Conservation (phyloP, 2,113 vertebrate genomes). For the Smithornis capensis region DNA sequence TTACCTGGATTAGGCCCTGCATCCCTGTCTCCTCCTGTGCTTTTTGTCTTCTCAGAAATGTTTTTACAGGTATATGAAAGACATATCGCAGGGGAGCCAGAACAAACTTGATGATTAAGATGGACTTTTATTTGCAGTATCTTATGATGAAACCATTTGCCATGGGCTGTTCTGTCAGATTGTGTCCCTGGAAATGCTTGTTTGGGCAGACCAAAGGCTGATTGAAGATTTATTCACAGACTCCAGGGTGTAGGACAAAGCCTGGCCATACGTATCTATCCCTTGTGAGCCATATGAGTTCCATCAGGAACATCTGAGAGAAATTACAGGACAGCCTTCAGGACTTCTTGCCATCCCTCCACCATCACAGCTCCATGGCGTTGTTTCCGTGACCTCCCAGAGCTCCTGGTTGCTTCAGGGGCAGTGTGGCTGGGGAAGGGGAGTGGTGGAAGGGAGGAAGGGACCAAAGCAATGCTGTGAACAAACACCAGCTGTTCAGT, state of each 20-base stretch:
- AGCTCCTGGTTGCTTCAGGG: background rate
- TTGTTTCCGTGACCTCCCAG: background rate
- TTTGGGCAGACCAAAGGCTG: background rate
- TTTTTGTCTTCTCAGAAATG: background rate
- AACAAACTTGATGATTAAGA: background rate
- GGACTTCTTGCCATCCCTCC: background rate
- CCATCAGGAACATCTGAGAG: background rate
- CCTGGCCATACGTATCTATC: background rate
- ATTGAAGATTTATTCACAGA: background rate
- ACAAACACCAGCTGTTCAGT: background rate
- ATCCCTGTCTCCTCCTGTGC: background rate
- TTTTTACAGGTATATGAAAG: background rate
- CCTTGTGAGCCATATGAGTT: background rate
- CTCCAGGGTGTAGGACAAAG: background rate
- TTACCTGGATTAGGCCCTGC: background rate
- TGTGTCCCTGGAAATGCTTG: background rate
- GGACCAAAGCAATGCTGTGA: background rate
- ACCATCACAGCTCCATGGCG: no score
- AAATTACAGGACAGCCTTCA: background rate
- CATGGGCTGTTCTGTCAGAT: background rate
- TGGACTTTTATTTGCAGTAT: background rate
- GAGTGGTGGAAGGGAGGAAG: background rate
- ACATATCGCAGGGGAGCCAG: accelerated
- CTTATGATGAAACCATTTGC: background rate
- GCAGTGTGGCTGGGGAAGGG: background rate